Percentiles rank a stretch among this genome's conserved stretches.
Conservation (phyloP, 2,888 invertebrate species). For the Stenurella melanura region DNA sequence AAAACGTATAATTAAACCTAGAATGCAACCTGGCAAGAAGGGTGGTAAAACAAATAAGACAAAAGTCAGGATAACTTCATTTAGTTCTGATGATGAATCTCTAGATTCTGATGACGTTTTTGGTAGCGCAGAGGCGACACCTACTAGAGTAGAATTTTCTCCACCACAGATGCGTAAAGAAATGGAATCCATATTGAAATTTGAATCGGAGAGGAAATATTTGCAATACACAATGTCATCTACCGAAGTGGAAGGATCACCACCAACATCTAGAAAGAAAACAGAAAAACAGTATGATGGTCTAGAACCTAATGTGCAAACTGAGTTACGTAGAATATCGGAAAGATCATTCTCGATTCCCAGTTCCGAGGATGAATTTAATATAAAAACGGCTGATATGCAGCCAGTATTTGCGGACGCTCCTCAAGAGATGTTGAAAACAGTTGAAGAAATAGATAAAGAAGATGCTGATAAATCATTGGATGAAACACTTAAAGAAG, state of each 20-base stretch:
- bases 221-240: conserved; percentile 80
- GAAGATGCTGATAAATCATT: conserved; percentile 68
- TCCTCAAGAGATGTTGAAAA: conserved; percentile 63
- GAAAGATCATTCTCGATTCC: conserved; percentile 85
- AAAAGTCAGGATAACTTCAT: conserved; percentile 84
- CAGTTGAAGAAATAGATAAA: conserved; percentile 66
- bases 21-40: conserved; percentile 78
- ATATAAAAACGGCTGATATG: conserved; percentile 76
- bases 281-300: conserved; percentile 78
- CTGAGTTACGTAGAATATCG: conserved; percentile 82
- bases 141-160: conserved; percentile 82
- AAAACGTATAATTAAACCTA: conserved; percentile 79
- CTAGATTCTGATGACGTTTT: conserved; percentile 86
- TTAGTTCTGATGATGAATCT: conserved; percentile 86
- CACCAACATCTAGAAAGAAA: conserved; percentile 83
- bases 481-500: conserved; percentile 68
- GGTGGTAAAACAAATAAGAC: conserved; percentile 79
- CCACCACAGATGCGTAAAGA: conserved; percentile 86
- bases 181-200: conserved; percentile 83
- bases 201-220: conserved; percentile 83
- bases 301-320: conserved; percentile 77
- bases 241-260: conserved; percentile 86
- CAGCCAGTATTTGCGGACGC: conserved; percentile 70
- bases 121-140: conserved; percentile 84
- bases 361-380: conserved; percentile 84